Base-by-base conservation (phyloP, 2,888 invertebrate species). In the Homarus gammarus region DNA sequence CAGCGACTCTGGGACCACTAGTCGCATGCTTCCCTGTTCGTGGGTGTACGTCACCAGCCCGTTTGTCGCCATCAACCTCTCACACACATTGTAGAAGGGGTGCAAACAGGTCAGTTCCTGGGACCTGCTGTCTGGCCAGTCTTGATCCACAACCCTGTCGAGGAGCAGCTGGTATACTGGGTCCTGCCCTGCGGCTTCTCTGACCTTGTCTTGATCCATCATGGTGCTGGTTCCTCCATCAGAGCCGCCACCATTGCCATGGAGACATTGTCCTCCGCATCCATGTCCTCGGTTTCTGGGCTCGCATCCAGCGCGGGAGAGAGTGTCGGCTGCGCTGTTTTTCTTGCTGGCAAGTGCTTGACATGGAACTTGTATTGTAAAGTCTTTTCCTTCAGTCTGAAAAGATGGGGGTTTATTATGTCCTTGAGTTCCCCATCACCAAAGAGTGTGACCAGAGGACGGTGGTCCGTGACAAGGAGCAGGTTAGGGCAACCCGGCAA, bases 401-500 rank as follows among this genome's bases (percentile, higher is more conserved):
- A 83, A 3, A 83, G 83, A 5, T 31, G 44, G n/a, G 72, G 84
- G 36, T 84, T 84, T 49, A 18, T 12, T 15, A 84, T 36, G 12
- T 75, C 56, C n/a, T 44, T 61, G 22, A 61, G 38, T 82, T 1
- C 27, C 27, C n/a, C n/a, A 12, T 33, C 77, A 18, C 2, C 22
- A 8, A 40, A 38, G 12, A 49, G 40, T 31, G 2, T 22, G 22
- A 31, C 27, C 5, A n/a, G 0, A 44, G 27, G 33, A 12, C 72
- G 5, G 31, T 72, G 33, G 72, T 18, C 56, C 6, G 56, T 56
- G 2, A 56, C 56, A 2, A 56, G 22, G 10, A 44, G 22, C 12
- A 56, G 22, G 56, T 18, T 56, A 8, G 22, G 22, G 22, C 56
- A 56, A 8, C 22, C 56, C 56, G 18, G 12, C 10, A 8, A 18